These are phyloP conservation scores for Balaeniceps rex DNA, from an alignment of 2,113 vertebrate genomes.

Conservation along the genomic window DNA sequence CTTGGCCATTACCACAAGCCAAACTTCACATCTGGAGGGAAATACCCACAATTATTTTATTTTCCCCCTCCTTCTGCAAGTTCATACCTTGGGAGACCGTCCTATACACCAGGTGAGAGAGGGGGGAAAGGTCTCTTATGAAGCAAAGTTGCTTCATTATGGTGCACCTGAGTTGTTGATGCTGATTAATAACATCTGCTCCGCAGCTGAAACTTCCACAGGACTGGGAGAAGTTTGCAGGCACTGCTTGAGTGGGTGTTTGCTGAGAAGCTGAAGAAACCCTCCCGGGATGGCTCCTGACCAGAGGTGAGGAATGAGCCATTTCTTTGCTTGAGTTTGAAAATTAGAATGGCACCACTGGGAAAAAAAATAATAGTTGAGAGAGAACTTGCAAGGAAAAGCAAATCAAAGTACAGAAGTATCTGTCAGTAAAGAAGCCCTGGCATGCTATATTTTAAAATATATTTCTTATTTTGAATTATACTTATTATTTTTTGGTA, in stretches of 20 bases:
- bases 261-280: neutral
- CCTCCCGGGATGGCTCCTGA: neutral
- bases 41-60: neutral
- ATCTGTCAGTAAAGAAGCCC: neutral
- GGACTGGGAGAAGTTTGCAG: neutral
- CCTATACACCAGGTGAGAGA: neutral
- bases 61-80: neutral
- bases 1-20: neutral
- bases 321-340: neutral
- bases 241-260: neutral
- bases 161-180: neutral
- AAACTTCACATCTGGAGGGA: neutral
- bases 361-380: neutral
- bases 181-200: neutral
- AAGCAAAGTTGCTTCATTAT: neutral
- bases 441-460: neutral
- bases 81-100: neutral
- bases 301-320: neutral
- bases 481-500: neutral
- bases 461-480: neutral
- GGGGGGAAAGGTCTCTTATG: neutral
- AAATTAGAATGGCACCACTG: neutral
- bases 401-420: neutral
- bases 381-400: neutral
- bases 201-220: accelerated